Evolutionary conservation across 1,140 invertebrate genomes (phyloP).

Genomic region (Cherax destructor): DNA sequence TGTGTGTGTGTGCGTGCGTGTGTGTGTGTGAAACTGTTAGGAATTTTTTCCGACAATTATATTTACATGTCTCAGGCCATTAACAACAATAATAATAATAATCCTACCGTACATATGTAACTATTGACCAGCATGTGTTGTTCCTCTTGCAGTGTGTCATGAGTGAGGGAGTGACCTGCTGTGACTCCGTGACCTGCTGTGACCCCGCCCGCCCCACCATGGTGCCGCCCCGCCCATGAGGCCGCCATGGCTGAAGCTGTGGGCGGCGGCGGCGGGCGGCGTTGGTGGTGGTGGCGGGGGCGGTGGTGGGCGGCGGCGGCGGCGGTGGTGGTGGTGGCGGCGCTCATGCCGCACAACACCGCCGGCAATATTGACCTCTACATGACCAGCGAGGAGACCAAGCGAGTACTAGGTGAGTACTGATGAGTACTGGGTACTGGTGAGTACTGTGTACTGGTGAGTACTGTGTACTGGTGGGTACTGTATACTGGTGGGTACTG

Average conservation of each 20-base stretch:
- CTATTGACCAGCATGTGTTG: too few species aligned
- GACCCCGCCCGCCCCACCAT: neutral
- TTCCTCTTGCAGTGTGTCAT: too few species aligned
- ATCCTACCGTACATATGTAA: too few species aligned
- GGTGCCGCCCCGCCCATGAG: constrained; percentile 46
- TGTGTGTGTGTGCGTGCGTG: too few species aligned
- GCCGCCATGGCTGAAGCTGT: constrained; percentile 14
- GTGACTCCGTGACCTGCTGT: neutral
- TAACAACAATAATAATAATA: too few species aligned
- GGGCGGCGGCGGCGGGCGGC: neutral
- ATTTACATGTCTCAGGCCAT: too few species aligned
- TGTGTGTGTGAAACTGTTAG: too few species aligned
- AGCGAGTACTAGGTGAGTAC: constrained; percentile 47
- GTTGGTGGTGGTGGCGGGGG: neutral
- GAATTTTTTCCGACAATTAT: too few species aligned
- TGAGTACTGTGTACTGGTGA: neutral
- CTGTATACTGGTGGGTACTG: too few species aligned
- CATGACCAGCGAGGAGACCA: constrained; percentile 52
- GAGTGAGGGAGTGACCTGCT: neutral
- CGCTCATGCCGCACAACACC: constrained; percentile 7
- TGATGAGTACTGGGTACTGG: neutral
- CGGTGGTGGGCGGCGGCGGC: constrained; percentile 33
- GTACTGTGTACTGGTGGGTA: neutral
- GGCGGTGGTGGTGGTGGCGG: constrained; percentile 18
- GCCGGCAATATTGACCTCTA: constrained; percentile 50